These are phyloP conservation scores for Megatriorchis doriae DNA, from an alignment of 2,113 vertebrate genomes.

Conservation along the genomic window DNA sequence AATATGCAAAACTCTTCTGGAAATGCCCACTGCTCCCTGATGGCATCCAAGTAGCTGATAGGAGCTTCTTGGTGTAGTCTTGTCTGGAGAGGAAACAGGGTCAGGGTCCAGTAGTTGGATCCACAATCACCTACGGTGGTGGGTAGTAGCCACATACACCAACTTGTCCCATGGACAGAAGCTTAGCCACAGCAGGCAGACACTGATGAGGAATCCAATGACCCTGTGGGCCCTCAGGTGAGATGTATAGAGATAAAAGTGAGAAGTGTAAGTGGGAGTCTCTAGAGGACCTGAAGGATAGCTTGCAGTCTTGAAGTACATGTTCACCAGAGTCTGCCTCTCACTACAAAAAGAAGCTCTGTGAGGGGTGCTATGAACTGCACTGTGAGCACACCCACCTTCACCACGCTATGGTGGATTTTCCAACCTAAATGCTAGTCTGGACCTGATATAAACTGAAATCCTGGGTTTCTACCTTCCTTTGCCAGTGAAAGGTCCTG, in stretches of 20 bases:
- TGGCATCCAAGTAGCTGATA: neutral
- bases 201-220: neutral
- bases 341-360: neutral
- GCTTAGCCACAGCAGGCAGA: neutral
- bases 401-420: accelerated
- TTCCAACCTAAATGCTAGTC: neutral
- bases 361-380: neutral
- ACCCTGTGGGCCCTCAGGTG: too few species aligned
- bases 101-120: neutral
- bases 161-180: neutral
- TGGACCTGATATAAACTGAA: neutral
- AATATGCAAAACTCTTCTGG: neutral
- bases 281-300: neutral
- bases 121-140: accelerated
- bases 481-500: neutral
- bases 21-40: neutral
- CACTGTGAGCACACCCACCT: neutral
- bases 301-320: accelerated
- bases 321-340: neutral
- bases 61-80: neutral
- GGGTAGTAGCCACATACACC: neutral
- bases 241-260: neutral
- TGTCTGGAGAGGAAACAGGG: neutral
- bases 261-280: neutral
- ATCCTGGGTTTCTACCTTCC: neutral